Evolutionary conservation across 2,113 vertebrate genomes (phyloP).

Genomic region (Gymnocephalus cernua): DNA sequence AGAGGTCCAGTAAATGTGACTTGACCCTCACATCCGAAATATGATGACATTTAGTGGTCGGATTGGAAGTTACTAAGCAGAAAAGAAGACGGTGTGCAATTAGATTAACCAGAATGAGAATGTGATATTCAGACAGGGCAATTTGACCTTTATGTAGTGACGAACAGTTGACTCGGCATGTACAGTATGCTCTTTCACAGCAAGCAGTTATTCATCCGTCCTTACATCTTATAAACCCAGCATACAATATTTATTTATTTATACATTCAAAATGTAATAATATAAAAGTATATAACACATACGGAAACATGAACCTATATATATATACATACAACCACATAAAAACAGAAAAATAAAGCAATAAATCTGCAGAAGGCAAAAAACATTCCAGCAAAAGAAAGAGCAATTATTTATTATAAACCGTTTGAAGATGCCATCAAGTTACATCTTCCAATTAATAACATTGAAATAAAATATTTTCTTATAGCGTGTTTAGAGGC

Average conservation of each 20-base stretch:
- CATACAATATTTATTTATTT: background rate
- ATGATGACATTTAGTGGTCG: slow-evolving; percentile 15
- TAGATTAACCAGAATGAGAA: slow-evolving; percentile 9
- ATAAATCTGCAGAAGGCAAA: background rate
- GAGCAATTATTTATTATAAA: background rate
- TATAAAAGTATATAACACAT: too few relatives aligned
- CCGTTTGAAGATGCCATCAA: background rate
- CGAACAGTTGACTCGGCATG: background rate
- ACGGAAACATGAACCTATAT: background rate
- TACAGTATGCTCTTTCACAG: background rate
- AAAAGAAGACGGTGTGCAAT: background rate
- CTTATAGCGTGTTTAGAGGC: background rate
- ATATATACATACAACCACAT: background rate
- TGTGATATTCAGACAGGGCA: slow-evolving; percentile 18
- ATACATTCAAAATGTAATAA: background rate
- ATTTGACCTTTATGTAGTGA: slow-evolving; percentile 13
- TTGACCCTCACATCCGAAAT: slow-evolving; percentile 39
- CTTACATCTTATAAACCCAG: background rate
- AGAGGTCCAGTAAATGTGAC: slow-evolving; percentile 63
- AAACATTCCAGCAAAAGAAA: background rate
- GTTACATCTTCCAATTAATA: background rate
- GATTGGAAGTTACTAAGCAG: slow-evolving; percentile 2
- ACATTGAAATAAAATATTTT: background rate
- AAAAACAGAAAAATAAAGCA: background rate
- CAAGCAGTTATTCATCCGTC: background rate